Evolutionary conservation across 2,113 vertebrate species (phyloP).

Genomic region (Xyliphius kryptos): DNA sequence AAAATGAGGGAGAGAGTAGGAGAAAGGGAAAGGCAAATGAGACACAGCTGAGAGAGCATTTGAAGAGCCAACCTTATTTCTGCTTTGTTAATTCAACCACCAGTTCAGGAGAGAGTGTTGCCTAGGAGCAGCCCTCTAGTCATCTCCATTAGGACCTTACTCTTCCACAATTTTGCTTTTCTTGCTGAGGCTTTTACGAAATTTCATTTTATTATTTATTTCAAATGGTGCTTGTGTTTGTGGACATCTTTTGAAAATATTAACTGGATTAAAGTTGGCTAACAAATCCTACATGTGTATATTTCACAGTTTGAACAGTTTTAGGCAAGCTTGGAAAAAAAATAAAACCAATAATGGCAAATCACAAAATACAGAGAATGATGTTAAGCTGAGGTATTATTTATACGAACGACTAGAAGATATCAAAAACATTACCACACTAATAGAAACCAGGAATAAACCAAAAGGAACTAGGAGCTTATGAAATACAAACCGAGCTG

Average conservation of each 20-base stretch:
- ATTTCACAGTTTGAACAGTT: too few species aligned
- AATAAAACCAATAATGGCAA: too few species aligned
- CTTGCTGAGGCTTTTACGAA: constrained; percentile 2
- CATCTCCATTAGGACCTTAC: neutral
- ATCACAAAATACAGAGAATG: too few species aligned
- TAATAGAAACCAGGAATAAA: too few species aligned
- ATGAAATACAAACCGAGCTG: too few species aligned
- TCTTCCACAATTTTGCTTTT: neutral
- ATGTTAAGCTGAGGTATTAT: too few species aligned
- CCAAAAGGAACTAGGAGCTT: too few species aligned
- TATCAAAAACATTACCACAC: too few species aligned
- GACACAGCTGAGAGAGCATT: constrained; percentile 35
- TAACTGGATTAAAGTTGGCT: too few species aligned
- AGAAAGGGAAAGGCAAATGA: constrained; percentile 20
- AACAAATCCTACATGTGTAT: too few species aligned
- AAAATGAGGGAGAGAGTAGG: constrained; percentile 25
- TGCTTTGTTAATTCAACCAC: constrained; percentile 33
- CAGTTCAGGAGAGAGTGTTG: constrained; percentile 18
- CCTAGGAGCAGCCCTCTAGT: constrained; percentile 5
- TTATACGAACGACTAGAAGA: too few species aligned
- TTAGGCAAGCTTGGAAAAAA: too few species aligned
- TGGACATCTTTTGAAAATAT: neutral
- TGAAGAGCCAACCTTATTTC: constrained; percentile 33
- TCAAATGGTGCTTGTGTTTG: neutral
- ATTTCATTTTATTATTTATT: constrained; percentile 6